Base-by-base conservation (phyloP, 2,888 invertebrate species). In the Alviniconcha strummeri region DNA sequence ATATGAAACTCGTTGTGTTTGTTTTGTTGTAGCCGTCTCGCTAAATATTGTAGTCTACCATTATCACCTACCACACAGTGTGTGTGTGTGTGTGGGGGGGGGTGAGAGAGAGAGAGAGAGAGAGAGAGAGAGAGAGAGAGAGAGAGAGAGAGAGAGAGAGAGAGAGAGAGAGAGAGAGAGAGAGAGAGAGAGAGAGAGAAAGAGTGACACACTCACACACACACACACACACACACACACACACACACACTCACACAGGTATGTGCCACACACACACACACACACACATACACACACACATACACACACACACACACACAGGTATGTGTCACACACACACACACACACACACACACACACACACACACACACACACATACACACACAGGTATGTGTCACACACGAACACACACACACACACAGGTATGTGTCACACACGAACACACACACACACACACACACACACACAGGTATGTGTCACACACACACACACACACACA, bases 121-220 rank as follows among this genome's bases (percentile, higher is more conserved):
- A n/a, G n/a, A n/a, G n/a, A n/a, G n/a, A n/a, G n/a, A n/a, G n/a
- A n/a, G n/a, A n/a, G n/a, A n/a, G n/a, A n/a, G n/a, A n/a, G n/a
- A n/a, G n/a, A n/a, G n/a, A n/a, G n/a, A n/a, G n/a, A n/a, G n/a
- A n/a, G n/a, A n/a, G n/a, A n/a, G n/a, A n/a, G n/a, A n/a, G n/a
- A n/a, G n/a, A n/a, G n/a, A n/a, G n/a, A n/a, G n/a, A n/a, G n/a
- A n/a, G n/a, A n/a, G n/a, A n/a, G n/a, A n/a, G n/a, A n/a, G n/a
- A n/a, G n/a, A n/a, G n/a, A n/a, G n/a, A n/a, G n/a, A n/a, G n/a
- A n/a, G n/a, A n/a, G n/a, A n/a, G n/a, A n/a, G n/a, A n/a, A n/a
- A n/a, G n/a, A n/a, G n/a, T n/a, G n/a, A n/a, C n/a, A n/a, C 71
- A 71, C 71, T 19, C 71, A 71, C 71, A 71, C 71, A 71, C 71